Evolutionary conservation across 2,113 vertebrate genomes (phyloP).

Genomic region (Gorilla gorilla): DNA sequence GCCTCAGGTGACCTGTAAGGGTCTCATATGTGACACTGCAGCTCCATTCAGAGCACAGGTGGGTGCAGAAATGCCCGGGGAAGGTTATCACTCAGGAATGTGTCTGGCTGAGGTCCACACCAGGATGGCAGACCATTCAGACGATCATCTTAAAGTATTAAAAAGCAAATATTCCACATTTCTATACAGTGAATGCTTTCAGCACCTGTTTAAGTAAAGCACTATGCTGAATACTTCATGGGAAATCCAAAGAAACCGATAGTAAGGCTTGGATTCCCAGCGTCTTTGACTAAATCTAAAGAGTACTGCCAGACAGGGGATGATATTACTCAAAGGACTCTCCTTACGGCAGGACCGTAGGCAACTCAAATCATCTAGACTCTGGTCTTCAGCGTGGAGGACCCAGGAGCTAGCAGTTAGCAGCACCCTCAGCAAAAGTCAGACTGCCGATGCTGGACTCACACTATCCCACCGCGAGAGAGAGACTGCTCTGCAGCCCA

Average conservation of each 20-base stretch:
- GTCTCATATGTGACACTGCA: too few species aligned
- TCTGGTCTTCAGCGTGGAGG: background rate
- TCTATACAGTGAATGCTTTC: background rate
- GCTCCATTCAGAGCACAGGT: rapidly evolving
- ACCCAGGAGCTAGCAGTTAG: background rate
- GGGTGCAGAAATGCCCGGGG: rapidly evolving
- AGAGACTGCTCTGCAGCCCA: rapidly evolving
- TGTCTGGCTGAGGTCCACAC: too few species aligned
- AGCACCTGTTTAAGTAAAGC: background rate
- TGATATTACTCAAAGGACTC: too few species aligned
- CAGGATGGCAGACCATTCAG: background rate
- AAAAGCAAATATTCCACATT: background rate
- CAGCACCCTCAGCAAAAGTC: background rate
- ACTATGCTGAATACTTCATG: background rate
- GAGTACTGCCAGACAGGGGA: background rate
- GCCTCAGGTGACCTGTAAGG: background rate
- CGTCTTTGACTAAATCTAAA: background rate
- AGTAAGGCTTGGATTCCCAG: background rate
- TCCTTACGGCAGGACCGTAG: too few species aligned
- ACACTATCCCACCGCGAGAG: background rate
- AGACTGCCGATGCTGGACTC: background rate
- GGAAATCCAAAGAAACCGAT: background rate
- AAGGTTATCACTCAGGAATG: background rate
- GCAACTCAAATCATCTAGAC: background rate
- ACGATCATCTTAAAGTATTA: background rate